Evolutionary conservation across 2,113 vertebrate genomes (phyloP), one percentile per base, ranked within the genome.

Genomic region (Aptenodytes patagonicus): DNA sequence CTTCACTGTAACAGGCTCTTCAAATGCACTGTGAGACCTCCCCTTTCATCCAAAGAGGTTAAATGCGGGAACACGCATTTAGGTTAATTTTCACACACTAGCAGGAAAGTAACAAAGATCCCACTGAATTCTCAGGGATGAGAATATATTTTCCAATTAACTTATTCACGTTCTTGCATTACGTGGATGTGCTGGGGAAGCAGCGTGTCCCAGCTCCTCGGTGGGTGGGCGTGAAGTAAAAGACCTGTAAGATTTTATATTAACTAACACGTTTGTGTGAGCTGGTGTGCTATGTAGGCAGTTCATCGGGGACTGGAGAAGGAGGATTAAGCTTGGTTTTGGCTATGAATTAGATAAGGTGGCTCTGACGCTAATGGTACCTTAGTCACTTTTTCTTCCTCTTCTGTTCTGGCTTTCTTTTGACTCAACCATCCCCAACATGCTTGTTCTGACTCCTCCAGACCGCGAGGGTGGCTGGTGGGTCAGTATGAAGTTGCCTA

Each of bases 61-160:
- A 55, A 90, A 80, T 26, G 13, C 0, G 3, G 60, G 54, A 88
- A 79, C 16, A 7, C 0, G 0, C 34, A 22, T 86, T 90, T 77
- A 61, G 68, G 62, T 87, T 83, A 57, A 81, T 93, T 93, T 92
- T 96, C 60, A 88, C 58, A 58, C 52, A 17, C 84, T 79, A 95
- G 29, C 66, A 77, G 90, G 60, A 72, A 76, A 60, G 62, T n/a
- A 84, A 51, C 24, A 44, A 88, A 38, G 82, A 68, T 79, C 55
- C 42, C 57, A n/a, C 61, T 18, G 60, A 75, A 82, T 11, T 34
- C 31, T 90, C 40, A 44, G 62, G 14, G 58, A 64, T 34, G 29
- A 65, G 36, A 64, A 57, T 13, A 0, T 32, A 17, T 47, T 89
- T 92, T 58, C 89, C n/a, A 36, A 19, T 71, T 73, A 94, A 89